Evolutionary conservation across 2,113 vertebrate genomes (phyloP), one percentile per base, ranked within the genome.

Genomic region (Hippocampus zosterae): DNA sequence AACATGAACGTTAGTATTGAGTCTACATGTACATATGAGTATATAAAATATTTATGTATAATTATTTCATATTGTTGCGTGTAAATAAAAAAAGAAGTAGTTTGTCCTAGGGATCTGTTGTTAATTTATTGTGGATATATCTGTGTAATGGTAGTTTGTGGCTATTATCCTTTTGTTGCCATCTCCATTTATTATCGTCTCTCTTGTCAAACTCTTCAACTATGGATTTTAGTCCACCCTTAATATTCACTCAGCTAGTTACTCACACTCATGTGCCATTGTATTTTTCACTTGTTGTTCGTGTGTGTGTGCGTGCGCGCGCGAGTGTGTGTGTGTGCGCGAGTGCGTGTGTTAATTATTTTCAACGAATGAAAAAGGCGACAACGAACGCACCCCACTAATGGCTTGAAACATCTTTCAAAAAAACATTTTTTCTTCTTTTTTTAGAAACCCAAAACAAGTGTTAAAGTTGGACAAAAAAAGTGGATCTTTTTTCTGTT

Each of bases 111-210:
- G 95, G 93, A 94, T 93, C 92, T 95, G 94, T 92, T 87, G 91
- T 97, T 99, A 99, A 99, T 98, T 99, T 99, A 99, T 99, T 99
- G 93, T 95, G 90, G 87, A 97, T 94, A 96, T 93, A 90, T 83
- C 84, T 93, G 82, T 98, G 95, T 98, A 96, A 96, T 96, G 93
- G 96, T 82, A 81, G 80, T 90, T 88, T 90, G 91, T 92, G 75
- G 83, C 85, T 89, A 88, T 84, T 93, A 90, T 87, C 82, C 68
- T 89, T 92, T 87, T 84, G 75, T 85, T 88, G 84, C 87, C 79
- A 72, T 88, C 90, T 90, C 85, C 92, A 92, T 94, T 95, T 92
- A 93, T 92, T 87, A 78, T 69, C 65, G 50, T 74, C 10, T 23
- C 6, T 18, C 42, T 46, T 46, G n/a, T 16, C 42, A 16, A 65